Conservation (phyloP, 1,140 invertebrate species). For the Microplitis demolitor region DNA sequence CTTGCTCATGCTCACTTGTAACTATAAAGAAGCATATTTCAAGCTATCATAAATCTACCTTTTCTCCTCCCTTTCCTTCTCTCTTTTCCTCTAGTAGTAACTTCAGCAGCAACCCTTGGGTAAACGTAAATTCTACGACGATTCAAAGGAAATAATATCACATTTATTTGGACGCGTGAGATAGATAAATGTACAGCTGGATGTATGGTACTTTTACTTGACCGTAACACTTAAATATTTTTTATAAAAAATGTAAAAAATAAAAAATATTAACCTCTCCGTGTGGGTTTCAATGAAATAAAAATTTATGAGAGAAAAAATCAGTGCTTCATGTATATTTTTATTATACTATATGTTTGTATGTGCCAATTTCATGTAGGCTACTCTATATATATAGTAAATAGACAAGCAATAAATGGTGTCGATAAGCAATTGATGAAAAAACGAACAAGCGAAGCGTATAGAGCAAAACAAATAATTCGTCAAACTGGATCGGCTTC, state of each 20-base stretch:
- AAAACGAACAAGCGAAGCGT: neutral
- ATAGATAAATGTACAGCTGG: neutral
- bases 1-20: conserved; percentile 16
- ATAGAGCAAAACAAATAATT: conserved; percentile 20
- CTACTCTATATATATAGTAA: neutral
- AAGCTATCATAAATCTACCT: conserved; percentile 21
- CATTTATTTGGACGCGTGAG: neutral
- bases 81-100: neutral
- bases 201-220: neutral
- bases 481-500: conserved; percentile 14
- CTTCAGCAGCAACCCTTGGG: neutral
- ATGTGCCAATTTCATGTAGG: neutral
- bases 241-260: neutral
- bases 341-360: neutral
- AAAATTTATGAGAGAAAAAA: no score
- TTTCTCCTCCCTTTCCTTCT: neutral
- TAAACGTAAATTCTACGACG: conserved; percentile 14
- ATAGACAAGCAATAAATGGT: neutral
- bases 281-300: no score
- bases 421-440: neutral
- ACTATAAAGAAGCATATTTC: conserved; percentile 25
- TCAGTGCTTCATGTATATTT: no score
- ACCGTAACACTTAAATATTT: neutral
- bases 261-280: no score
- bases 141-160: conserved; percentile 17